phyloP scores from a whole-genome alignment of 2,797 vertebrate species.

The Morelia viridis region DNA sequence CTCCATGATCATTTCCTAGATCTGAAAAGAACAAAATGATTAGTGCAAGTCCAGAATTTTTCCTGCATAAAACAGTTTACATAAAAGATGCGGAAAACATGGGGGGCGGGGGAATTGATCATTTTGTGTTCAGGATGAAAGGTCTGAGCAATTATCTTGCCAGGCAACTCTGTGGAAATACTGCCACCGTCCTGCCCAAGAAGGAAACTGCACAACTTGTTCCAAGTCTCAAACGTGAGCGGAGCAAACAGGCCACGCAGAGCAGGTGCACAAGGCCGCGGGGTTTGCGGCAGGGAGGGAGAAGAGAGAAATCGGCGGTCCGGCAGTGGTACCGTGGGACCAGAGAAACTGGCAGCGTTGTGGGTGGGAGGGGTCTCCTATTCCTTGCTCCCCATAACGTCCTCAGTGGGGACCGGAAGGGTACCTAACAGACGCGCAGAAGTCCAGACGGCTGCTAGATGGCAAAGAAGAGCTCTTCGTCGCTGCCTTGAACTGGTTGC shows the following conservation, averaged over 20 bases:
- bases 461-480: background rate
- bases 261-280: background rate
- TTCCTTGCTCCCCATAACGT: background rate
- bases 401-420: background rate
- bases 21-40: background rate
- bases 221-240: rapidly evolving
- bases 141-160: background rate
- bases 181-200: background rate
- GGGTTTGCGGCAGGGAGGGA: too few species aligned
- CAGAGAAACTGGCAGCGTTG: background rate
- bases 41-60: background rate
- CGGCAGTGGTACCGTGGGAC: background rate
- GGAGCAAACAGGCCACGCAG: background rate
- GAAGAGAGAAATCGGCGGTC: too few species aligned
- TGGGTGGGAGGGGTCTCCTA: background rate
- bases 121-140: conserved; percentile 47
- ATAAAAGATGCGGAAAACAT: background rate
- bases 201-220: background rate
- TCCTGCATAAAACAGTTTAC: conserved; percentile 1
- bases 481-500: background rate
- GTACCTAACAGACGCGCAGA: background rate
- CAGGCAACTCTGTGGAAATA: background rate
- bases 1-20: background rate
- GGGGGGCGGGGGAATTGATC: conserved; percentile 18
- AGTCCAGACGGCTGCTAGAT: background rate